phyloP scores from a whole-genome alignment of 2,797 vertebrate genomes.

The Hypotaenidia okinawae region DNA sequence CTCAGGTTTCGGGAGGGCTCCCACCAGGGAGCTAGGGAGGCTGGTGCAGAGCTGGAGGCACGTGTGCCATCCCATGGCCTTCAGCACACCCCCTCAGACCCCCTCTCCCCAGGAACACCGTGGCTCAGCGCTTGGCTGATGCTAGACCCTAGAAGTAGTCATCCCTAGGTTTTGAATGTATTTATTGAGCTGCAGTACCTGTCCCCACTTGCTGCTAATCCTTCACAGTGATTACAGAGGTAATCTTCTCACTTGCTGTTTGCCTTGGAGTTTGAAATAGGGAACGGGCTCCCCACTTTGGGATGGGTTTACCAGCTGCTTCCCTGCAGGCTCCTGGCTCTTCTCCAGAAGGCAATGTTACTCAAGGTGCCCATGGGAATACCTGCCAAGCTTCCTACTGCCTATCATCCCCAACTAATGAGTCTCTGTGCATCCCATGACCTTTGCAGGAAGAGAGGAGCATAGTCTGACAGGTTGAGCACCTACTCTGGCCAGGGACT shows the following conservation, averaged over 20 bases:
- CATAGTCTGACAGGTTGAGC: not conserved
- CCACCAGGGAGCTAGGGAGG: accelerated
- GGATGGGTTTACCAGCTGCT: not conserved
- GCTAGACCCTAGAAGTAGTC: not conserved
- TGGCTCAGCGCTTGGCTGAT: too few species aligned
- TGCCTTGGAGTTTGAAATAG: not conserved
- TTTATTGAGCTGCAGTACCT: not conserved
- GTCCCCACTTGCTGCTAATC: not conserved
- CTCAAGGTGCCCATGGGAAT: not conserved
- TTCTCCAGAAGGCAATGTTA: not conserved
- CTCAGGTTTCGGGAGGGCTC: not conserved
- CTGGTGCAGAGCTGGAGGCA: not conserved
- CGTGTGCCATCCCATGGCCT: not conserved
- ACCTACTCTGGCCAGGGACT: not conserved
- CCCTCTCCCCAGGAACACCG: too few species aligned
- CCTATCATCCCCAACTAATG: not conserved
- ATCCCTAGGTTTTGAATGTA: not conserved
- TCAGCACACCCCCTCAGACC: not conserved
- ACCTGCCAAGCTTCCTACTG: not conserved
- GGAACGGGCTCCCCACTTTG: not conserved
- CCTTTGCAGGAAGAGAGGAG: not conserved
- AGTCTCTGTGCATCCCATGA: not conserved
- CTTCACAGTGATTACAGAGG: not conserved
- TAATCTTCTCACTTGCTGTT: not conserved
- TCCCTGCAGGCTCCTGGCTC: not conserved